Conservation (phyloP, 2,888 invertebrate species). For the Rhogogaster chlorosoma region DNA sequence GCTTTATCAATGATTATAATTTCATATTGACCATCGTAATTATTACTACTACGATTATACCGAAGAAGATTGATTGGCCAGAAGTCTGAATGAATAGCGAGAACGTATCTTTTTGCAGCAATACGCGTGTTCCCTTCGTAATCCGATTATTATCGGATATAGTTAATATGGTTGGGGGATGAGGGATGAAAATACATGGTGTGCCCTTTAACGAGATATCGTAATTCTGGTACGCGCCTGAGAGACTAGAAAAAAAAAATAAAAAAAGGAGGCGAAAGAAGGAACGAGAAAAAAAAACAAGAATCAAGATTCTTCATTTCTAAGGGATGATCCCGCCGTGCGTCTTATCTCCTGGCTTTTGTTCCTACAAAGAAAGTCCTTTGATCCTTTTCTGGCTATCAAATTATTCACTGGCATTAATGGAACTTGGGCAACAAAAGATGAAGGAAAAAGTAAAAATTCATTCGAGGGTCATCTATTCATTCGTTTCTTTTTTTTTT, state of each 20-base stretch:
- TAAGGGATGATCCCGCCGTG: neutral
- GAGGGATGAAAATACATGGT: neutral
- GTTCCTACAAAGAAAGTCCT: conserved; percentile 40
- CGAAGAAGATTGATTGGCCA: neutral
- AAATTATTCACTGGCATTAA: conserved; percentile 42
- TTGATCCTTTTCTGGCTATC: conserved; percentile 40
- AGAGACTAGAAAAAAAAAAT: too few species aligned
- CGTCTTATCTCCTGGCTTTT: conserved; percentile 32
- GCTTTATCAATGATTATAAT: too few species aligned
- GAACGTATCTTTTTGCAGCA: neutral
- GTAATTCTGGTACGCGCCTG: neutral
- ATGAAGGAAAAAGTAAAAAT: neutral
- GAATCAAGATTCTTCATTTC: conserved; percentile 4
- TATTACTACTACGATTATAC: neutral
- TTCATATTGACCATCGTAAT: too few species aligned
- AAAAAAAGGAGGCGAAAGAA: neutral
- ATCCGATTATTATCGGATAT: neutral
- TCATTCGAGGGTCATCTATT: neutral
- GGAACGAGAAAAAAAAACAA: neutral
- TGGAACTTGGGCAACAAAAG: conserved; percentile 17
- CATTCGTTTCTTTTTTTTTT: neutral
- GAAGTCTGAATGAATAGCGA: neutral
- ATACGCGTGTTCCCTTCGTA: neutral
- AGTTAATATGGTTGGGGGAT: neutral
- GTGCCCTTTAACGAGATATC: conserved; percentile 5